phyloP scores from a whole-genome alignment of 2,113 vertebrate species.

The Xenotilapia leptura region DNA sequence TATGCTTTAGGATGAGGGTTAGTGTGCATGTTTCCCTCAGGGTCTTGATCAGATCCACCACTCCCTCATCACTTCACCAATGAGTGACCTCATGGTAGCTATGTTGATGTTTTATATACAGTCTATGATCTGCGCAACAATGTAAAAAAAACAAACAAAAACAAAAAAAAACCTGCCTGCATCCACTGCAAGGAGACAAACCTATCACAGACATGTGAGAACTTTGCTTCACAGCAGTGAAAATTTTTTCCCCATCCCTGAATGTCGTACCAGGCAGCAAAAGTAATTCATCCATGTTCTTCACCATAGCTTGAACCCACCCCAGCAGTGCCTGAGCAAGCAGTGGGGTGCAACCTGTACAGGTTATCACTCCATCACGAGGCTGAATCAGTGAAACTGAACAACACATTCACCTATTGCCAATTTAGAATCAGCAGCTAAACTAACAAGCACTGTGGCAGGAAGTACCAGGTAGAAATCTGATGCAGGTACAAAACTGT shows the following conservation, averaged over 20 bases:
- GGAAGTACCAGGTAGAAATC: background rate
- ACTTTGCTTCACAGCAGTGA: background rate
- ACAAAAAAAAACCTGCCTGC: fast-evolving
- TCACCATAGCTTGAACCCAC: background rate
- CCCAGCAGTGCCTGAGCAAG: background rate
- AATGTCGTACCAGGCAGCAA: background rate
- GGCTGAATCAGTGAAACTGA: background rate
- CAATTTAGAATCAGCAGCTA: background rate
- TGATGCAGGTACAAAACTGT: background rate
- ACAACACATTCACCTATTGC: background rate
- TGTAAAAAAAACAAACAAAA: fast-evolving
- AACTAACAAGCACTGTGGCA: background rate
- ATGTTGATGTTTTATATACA: background rate
- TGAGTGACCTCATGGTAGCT: background rate
- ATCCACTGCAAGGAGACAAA: background rate
- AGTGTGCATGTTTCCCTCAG: background rate
- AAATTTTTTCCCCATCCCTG: fast-evolving
- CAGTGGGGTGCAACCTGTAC: background rate
- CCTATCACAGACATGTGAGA: background rate
- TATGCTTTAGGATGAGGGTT: background rate
- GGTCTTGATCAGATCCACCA: too few species aligned
- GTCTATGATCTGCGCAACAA: background rate
- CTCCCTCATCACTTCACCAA: background rate
- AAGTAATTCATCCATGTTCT: background rate
- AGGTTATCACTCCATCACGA: background rate